phyloP scores from a whole-genome alignment of 2,888 invertebrate species.

The Chromoteleia sp. region DNA sequence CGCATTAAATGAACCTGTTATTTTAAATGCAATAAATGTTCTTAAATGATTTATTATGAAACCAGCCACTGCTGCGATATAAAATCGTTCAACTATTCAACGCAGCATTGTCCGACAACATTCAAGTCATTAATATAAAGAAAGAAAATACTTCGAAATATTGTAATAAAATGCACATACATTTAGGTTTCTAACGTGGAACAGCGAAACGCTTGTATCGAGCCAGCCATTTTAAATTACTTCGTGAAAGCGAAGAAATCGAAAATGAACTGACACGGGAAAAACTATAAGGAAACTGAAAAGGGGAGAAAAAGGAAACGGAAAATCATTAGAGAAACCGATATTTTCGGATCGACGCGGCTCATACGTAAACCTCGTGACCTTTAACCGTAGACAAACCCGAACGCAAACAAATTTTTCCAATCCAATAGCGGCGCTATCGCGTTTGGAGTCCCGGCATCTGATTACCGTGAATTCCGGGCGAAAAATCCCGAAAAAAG shows the following conservation, averaged over 20 bases:
- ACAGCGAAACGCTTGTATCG: neutral
- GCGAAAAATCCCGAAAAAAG: neutral
- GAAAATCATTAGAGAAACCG: neutral
- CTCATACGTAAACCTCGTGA: neutral
- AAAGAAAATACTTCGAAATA: constrained; percentile 19
- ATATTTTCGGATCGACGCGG: neutral
- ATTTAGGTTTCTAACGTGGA: constrained; percentile 10
- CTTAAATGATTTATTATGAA: constrained; percentile 46
- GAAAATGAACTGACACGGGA: neutral
- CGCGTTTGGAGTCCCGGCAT: constrained; percentile 7
- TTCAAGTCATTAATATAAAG: constrained; percentile 21
- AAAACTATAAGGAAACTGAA: neutral
- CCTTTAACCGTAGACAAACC: neutral
- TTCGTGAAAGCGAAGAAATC: constrained; percentile 7
- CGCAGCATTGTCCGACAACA: constrained; percentile 4
- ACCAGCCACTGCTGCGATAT: constrained; percentile 26
- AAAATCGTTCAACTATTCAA: constrained; percentile 39
- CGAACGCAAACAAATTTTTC: constrained; percentile 23
- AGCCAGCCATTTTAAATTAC: neutral
- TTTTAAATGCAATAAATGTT: constrained; percentile 50
- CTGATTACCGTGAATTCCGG: constrained; percentile 17
- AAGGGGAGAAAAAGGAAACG: no score
- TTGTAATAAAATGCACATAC: constrained; percentile 21
- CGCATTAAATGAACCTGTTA: constrained; percentile 45
- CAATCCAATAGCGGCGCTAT: constrained; percentile 2